Percentiles rank a stretch among this genome's conserved stretches.
These are phyloP conservation scores for Trachymyrmex septentrionalis DNA, from an alignment of 1,140 invertebrate species.

Conservation along the genomic window DNA sequence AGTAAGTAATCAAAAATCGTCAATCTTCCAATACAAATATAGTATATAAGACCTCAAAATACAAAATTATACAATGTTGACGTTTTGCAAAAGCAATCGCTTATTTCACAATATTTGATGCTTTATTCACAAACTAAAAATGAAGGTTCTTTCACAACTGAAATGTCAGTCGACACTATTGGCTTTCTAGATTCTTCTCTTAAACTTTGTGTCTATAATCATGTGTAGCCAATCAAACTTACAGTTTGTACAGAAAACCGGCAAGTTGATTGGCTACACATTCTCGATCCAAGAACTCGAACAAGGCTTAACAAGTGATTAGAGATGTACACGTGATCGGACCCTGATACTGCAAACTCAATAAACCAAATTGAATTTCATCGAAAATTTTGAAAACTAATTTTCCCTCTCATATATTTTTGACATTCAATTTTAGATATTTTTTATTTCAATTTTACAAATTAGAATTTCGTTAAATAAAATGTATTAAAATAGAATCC, in stretches of 20 bases:
- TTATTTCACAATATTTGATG: constrained; percentile 9
- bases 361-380: neutral
- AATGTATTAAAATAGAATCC: neutral
- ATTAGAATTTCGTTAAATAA: neutral
- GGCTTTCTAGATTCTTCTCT: neutral
- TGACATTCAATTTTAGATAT: neutral
- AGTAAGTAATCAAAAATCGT: constrained; percentile 20
- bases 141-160: neutral
- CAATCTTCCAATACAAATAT: constrained; percentile 18
- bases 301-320: constrained; percentile 45
- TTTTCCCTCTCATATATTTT: neutral
- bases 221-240: too few relatives aligned
- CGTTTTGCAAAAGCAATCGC: neutral
- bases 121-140: constrained; percentile 2
- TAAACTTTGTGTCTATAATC: too few relatives aligned
- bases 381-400: neutral
- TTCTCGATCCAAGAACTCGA: too few relatives aligned
- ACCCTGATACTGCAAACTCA: neutral
- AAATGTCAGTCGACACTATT: constrained; percentile 2
- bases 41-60: constrained; percentile 3
- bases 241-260: too few relatives aligned
- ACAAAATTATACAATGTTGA: neutral
- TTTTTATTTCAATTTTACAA: neutral
- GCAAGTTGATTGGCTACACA: too few relatives aligned
- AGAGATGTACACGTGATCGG: constrained; percentile 30